Conservation (phyloP, 1,140 invertebrate genomes). For the Leptestheria dahalacensis region DNA sequence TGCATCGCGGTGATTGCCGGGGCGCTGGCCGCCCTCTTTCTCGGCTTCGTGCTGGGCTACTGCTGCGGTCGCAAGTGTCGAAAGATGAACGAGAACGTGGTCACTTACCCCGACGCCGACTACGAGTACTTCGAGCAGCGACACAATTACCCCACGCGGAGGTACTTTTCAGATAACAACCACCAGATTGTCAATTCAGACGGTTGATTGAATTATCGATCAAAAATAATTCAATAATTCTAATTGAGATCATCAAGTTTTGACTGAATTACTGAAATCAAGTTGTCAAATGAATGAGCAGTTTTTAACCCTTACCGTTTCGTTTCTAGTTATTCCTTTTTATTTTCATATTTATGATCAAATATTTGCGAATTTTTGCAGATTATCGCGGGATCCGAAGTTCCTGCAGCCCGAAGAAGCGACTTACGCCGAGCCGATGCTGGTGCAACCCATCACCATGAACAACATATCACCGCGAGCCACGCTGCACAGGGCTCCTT, state of each 20-base stretch:
- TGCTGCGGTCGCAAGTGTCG: conserved; percentile 73
- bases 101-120: conserved; percentile 77
- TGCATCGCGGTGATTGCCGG: conserved; percentile 75
- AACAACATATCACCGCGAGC: conserved; percentile 23
- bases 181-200: too few relatives aligned
- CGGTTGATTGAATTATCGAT: not conserved
- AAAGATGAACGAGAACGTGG: conserved; percentile 78
- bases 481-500: conserved; percentile 31
- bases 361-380: conserved; percentile 26
- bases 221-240: not conserved
- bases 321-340: not conserved
- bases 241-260: not conserved
- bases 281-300: not conserved
- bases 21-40: conserved; percentile 62
- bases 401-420: conserved; percentile 70
- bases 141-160: conserved; percentile 15
- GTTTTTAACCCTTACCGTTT: not conserved
- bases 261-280: not conserved
- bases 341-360: not conserved
- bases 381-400: conserved; percentile 56
- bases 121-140: conserved; percentile 80
- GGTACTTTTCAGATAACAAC: not conserved
- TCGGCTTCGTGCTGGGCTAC: conserved; percentile 77
- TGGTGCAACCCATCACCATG: conserved; percentile 47
- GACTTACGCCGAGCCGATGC: conserved; percentile 71